phyloP scores from a whole-genome alignment of 2,797 vertebrate genomes.

The Sibirionetta formosa region DNA sequence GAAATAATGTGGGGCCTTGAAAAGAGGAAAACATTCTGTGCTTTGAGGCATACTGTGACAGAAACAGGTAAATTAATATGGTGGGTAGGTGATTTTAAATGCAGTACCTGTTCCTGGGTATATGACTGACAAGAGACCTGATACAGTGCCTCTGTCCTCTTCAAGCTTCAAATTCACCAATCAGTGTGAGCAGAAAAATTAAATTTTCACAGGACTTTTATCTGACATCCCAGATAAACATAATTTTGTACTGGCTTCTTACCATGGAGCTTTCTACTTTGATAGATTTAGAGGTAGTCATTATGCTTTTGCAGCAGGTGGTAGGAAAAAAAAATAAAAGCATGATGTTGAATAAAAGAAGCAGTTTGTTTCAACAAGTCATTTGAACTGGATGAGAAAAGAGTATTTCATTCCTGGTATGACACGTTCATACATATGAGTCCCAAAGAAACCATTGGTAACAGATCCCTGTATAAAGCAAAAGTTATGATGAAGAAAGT shows the following conservation, averaged over 20 bases:
- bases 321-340: neutral
- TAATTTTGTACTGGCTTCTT: neutral
- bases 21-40: neutral
- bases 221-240: neutral
- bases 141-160: neutral
- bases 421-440: neutral
- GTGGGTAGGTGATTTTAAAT: neutral
- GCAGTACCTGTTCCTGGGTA: neutral
- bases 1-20: neutral
- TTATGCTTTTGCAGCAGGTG: slow-evolving; percentile 43
- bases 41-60: neutral
- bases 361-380: neutral
- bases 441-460: neutral
- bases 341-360: slow-evolving; percentile 12
- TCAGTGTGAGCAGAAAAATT: neutral
- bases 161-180: neutral
- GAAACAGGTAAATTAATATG: neutral
- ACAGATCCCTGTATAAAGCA: neutral
- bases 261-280: neutral
- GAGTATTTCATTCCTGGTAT: neutral
- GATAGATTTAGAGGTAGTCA: slow-evolving; percentile 31
- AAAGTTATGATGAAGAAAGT: neutral
- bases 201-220: neutral
- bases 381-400: neutral
- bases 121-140: neutral